Evolutionary conservation across 2,888 invertebrate species (phyloP), one percentile per base, ranked within the genome.

Genomic region (Vannuccia rotundouncinata): DNA sequence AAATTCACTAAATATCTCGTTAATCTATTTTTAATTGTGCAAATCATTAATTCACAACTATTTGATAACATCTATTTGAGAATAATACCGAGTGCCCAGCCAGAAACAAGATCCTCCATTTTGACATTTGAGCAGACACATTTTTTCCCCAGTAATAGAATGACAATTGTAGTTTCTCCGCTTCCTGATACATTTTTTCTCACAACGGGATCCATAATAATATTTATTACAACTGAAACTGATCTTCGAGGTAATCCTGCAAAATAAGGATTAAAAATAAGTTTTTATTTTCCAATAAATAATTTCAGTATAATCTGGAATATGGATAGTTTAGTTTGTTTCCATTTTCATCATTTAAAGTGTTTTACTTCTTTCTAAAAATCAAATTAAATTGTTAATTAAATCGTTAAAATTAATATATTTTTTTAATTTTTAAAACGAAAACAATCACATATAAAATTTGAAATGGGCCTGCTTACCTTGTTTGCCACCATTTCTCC

Each of bases 91-190:
- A n/a, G n/a, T n/a, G n/a, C n/a, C n/a, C 66, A 66, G 13, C 66
- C 66, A 66, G 10, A 2, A 2, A 22, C 66, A 66, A 5, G 25
- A 66, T n/a, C 66, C 66, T 22, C 66, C 66, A 22, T 66, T 66
- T 27, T 66, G 66, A 22, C 66, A 66, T 5, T 66, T 66, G 66
- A 66, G 66, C 13, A 66, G 66, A 22, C 66, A 66, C 66, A 66
- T 66, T 22, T 66, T 66, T 22, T 5, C 66, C 25, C 66, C 66
- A 5, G 66, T 66, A 22, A 66, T 66, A 2, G 66, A 27, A 66
- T 66, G 66, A 66, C 66, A 66, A 22, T 66, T 66, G 66, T 66
- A 66, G 25, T 66, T 66, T 22, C 66, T 5, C 2, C 22, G 66
- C 22, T 66, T 66, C 2, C 66, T 17, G 2, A 22, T 66, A 27